Base-by-base conservation (phyloP, 2,113 vertebrate species). In the Silurus asotus region DNA sequence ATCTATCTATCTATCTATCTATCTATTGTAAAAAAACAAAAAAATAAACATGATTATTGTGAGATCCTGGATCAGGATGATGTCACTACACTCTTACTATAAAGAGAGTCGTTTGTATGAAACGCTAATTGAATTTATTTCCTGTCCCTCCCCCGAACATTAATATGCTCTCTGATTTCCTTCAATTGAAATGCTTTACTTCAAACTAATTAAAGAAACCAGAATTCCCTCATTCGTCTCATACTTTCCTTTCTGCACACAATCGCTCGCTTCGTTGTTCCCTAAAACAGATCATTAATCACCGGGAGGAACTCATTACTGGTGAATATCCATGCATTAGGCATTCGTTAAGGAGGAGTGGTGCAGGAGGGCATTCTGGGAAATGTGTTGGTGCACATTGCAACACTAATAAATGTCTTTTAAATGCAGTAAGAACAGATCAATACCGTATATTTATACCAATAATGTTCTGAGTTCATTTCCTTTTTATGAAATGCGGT, bases 231-330 rank as follows among this genome's bases (percentile, higher is more conserved):
- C 3, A 17, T 78, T 88, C 20, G 83, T 86, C 62, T 56, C 88
- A 14, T 53, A 56, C 14, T 5, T 53, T 25, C 81, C 80, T 20
- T 28, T 14, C 48, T n/a, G 7, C 56, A 8, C 14, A 25, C 25
- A 69, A 4, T 56, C 1, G 59, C 51, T 75, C 28, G 20, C 25
- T 48, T 61, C 75, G 9, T 17, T 56, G 53, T 14, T 59, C 83
- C 61, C 11, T 19, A 37, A 37, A 64, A 23, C 28, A 58, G 59
- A 53, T 84, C 75, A 15, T 79, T 76, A 82, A 65, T 87, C 56
- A 61, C 69, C 61, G 55, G 8, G 61, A 80, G 77, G 15, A 53
- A 45, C 13, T 25, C 64, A 53, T 62, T 55, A 84, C 20, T 37
- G 62, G 13, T 20, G 58, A 84, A 62, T 56, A 45, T 23, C 59